Evolutionary conservation across 2,113 vertebrate genomes (phyloP).

Genomic region (Craseonycteris thonglongyai): DNA sequence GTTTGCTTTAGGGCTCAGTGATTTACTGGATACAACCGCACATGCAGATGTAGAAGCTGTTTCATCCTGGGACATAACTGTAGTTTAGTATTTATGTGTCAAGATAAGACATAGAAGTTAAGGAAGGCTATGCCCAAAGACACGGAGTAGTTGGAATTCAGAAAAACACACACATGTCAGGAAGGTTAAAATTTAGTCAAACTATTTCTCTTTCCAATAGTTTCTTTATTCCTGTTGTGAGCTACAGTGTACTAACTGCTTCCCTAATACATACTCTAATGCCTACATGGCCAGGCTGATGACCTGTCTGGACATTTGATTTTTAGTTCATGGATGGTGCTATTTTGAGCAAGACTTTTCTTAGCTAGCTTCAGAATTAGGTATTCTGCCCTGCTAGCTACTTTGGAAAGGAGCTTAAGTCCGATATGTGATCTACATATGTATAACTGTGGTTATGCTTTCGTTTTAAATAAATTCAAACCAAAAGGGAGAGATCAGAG

Average conservation of each 20-base stretch:
- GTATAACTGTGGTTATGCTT: background rate
- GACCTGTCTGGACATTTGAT: background rate
- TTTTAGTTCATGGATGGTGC: background rate
- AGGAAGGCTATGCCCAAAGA: background rate
- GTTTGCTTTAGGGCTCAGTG: slow-evolving; percentile 28
- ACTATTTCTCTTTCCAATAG: background rate
- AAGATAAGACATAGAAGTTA: background rate
- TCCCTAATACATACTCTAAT: background rate
- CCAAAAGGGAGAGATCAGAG: background rate
- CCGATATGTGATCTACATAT: background rate
- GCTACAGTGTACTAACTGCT: background rate
- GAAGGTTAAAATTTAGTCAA: slow-evolving; percentile 11
- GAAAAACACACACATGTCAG: background rate
- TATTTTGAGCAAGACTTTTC: background rate
- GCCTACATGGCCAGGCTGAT: background rate
- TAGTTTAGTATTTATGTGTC: background rate
- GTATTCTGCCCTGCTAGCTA: slow-evolving; percentile 54
- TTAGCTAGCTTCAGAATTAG: slow-evolving; percentile 23
- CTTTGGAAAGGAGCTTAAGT: background rate
- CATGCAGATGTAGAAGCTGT: background rate
- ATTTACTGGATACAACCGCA: background rate
- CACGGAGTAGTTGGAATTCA: background rate
- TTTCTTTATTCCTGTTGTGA: background rate
- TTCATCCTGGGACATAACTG: slow-evolving; percentile 23
- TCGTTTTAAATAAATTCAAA: background rate